These are phyloP conservation scores for Halcyon chelicuti DNA, from an alignment of 2,797 vertebrate genomes.

Conservation along the genomic window DNA sequence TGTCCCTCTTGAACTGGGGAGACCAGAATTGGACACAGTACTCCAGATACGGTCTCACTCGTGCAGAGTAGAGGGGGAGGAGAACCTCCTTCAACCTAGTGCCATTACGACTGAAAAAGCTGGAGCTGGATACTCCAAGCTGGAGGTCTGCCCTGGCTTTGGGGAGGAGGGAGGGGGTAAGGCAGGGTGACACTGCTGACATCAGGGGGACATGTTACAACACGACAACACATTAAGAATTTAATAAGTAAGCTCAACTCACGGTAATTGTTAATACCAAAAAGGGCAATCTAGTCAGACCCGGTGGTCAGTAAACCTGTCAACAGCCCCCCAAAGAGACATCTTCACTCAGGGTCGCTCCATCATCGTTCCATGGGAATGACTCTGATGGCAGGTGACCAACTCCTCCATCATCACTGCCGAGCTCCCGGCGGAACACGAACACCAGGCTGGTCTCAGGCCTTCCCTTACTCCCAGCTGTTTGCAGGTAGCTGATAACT, in stretches of 20 bases:
- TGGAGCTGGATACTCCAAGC: neutral
- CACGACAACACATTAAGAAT: neutral
- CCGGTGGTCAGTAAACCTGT: constrained; percentile 15
- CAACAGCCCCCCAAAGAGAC: constrained; percentile 9
- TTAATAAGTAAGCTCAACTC: neutral
- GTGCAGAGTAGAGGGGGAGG: too few species aligned
- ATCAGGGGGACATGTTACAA: neutral
- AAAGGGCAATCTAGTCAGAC: neutral
- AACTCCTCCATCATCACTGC: constrained; percentile 9
- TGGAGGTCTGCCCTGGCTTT: neutral
- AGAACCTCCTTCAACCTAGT: neutral
- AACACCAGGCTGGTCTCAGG: neutral
- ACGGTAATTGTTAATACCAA: neutral
- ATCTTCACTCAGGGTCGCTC: neutral
- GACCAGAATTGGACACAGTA: too few species aligned
- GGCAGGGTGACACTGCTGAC: neutral
- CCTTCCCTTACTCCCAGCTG: neutral
- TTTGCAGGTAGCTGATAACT: neutral
- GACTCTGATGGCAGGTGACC: constrained; percentile 18
- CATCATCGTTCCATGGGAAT: constrained; percentile 14
- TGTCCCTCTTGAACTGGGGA: too few species aligned
- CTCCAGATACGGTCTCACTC: too few species aligned
- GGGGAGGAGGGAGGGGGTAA: neutral
- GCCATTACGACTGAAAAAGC: neutral
- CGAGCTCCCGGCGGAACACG: neutral